Base-by-base conservation (phyloP, 2,888 invertebrate genomes). In the Globia sparganii region DNA sequence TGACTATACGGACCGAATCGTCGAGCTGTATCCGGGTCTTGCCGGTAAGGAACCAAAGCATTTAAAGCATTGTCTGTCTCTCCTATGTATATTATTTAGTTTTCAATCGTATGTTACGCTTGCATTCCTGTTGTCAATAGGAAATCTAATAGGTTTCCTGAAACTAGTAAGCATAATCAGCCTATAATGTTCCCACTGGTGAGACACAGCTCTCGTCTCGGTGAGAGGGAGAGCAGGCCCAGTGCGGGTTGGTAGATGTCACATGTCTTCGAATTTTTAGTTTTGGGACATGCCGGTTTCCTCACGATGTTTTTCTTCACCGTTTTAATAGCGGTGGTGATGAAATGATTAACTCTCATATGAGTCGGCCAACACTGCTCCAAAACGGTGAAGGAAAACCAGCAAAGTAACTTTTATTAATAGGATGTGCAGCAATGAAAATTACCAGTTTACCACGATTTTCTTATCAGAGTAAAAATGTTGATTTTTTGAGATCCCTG, bases 1-100 rank as follows among this genome's bases (percentile, higher is more conserved):
- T 83, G 98, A 99, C 93, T 98, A 98, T 94, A 98, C 98, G 0
- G 97, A 97, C 77, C 96, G 97, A 75, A 97, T 99, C 69, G 97
- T 98, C 85, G 95, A 96, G 80, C 84, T 94, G 78, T 98, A 98
- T 93, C 98, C 98, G 0, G 97, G 98, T 80, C 96, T 98, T 77
- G 97, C 98, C 75, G 97, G 97, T 93, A 97, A 97, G 94, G 5
- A 53, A 59, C 3, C 34, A 9, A 97, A 78, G 1, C 4, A 4
- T 31, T 43, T 31, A n/a, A 18, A 11, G 15, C 34, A 37, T 13
- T 40, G 28, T 43, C 1, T 28, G 21, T 59, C 18, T 31, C 4
- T 46, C 8, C 5, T 53, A 25, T 37, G 8, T 43, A 11, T 28
- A 25, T 68, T 53, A 11, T n/a, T 65, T 15, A 31, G 4, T 4